A percentile compares a stretch with the other conserved stretches of the same genome.
Conservation (phyloP, 2,113 vertebrate genomes). For the Psittacus erithacus region DNA sequence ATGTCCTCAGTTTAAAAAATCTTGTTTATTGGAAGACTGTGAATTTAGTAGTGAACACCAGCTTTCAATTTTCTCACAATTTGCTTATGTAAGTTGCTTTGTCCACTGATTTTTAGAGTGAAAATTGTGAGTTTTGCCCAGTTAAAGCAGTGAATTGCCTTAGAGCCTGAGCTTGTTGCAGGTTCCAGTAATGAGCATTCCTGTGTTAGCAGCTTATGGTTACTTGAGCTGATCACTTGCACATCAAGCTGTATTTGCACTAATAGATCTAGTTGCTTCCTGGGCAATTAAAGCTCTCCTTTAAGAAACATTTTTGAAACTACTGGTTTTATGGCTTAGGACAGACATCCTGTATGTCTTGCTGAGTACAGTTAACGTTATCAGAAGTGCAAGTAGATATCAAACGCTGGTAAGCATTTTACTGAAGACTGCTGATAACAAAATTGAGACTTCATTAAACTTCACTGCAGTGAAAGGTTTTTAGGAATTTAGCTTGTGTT, state of each 20-base stretch:
- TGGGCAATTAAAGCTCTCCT: neutral
- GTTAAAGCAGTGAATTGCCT: neutral
- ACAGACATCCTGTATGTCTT: neutral
- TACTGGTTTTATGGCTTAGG: accelerated
- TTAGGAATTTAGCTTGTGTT: neutral
- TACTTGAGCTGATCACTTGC: neutral
- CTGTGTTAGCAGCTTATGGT: neutral
- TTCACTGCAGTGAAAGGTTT: neutral
- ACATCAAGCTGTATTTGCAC: neutral
- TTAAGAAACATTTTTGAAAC: neutral
- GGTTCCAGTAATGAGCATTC: neutral
- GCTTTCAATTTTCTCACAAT: neutral
- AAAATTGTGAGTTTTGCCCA: neutral
- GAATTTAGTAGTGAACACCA: neutral
- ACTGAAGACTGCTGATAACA: neutral
- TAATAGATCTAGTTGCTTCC: neutral
- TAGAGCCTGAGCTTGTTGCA: neutral
- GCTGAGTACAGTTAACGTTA: neutral
- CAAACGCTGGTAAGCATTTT: neutral
- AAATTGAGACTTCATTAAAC: neutral
- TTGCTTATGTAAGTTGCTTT: neutral
- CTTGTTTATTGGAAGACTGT: neutral
- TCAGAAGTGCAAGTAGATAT: neutral
- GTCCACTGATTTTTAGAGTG: neutral
- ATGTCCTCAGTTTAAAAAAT: neutral